These are phyloP conservation scores for Microctenopoma stevenorrisi DNA, from an alignment of 2,797 vertebrate genomes.

Conservation along the genomic window DNA sequence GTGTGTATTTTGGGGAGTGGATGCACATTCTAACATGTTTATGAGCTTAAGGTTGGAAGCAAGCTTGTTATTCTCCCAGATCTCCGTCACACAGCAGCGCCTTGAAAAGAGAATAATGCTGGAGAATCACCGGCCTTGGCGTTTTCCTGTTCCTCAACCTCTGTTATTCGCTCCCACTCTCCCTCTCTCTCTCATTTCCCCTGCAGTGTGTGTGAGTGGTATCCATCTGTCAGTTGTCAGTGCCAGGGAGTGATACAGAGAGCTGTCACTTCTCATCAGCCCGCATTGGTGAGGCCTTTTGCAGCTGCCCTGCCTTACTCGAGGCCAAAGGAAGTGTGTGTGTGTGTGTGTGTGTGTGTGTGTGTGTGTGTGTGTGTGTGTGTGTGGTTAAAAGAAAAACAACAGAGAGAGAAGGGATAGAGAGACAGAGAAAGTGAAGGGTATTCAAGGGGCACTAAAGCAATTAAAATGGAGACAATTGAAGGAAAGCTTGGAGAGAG, in stretches of 20 bases:
- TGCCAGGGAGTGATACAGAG: slow-evolving; percentile 95
- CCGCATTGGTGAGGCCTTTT: slow-evolving; percentile 92
- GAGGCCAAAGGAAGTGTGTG: slow-evolving; percentile 78
- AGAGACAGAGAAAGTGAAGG: slow-evolving; percentile 43
- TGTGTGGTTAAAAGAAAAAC: slow-evolving; percentile 32
- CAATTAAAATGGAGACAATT: slow-evolving; percentile 70
- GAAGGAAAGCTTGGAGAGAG: slow-evolving; percentile 56
- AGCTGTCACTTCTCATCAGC: slow-evolving; percentile 99
- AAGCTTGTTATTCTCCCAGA: slow-evolving; percentile 88
- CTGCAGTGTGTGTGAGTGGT: slow-evolving; percentile 94
- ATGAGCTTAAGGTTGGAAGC: slow-evolving; percentile 72
- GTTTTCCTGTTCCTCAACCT: slow-evolving; percentile 58
- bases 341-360: slow-evolving; percentile 50
- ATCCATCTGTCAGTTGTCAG: slow-evolving; percentile 99
- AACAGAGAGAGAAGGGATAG: slow-evolving; percentile 6
- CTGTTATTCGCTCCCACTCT: slow-evolving; percentile 13
- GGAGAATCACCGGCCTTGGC: slow-evolving; percentile 87
- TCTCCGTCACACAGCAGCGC: slow-evolving; percentile 90
- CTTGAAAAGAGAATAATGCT: slow-evolving; percentile 89
- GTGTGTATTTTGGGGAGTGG: slow-evolving; percentile 28
- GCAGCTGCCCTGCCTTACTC: slow-evolving; percentile 93
- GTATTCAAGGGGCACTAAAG: slow-evolving; percentile 63
- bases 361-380: slow-evolving; percentile 31
- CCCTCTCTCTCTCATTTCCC: slow-evolving; percentile 64
- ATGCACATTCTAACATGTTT: slow-evolving; percentile 21